phyloP scores from a whole-genome alignment of 2,797 vertebrate species.

The Pygocentrus nattereri region DNA sequence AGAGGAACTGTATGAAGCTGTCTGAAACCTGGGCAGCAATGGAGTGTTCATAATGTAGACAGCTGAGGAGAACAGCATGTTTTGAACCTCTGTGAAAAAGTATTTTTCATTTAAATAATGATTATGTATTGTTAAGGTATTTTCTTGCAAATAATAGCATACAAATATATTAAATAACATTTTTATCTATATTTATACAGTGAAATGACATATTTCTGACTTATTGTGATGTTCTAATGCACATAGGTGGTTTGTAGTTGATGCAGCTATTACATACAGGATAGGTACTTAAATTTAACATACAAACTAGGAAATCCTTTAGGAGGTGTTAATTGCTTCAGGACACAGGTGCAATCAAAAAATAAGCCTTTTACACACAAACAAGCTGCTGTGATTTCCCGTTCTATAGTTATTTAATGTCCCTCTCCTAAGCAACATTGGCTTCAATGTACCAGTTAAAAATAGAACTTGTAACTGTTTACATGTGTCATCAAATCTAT shows the following conservation, averaged over 20 bases:
- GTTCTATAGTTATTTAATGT: neutral
- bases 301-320: neutral
- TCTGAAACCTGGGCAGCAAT: neutral
- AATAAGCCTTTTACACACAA: neutral
- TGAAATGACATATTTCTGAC: neutral
- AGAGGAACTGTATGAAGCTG: constrained; percentile 1
- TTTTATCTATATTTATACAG: neutral
- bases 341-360: neutral
- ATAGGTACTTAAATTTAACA: neutral
- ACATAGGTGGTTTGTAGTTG: neutral
- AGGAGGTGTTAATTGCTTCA: neutral
- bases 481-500: neutral
- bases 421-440: neutral
- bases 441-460: neutral
- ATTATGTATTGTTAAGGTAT: neutral
- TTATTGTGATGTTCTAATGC: neutral
- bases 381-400: neutral
- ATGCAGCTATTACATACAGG: too few species aligned
- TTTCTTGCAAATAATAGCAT: neutral
- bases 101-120: neutral
- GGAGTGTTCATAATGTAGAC: neutral
- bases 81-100: neutral
- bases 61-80: neutral
- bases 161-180: neutral
- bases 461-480: neutral